phyloP scores from a whole-genome alignment of 1,140 invertebrate species.

The Lordiphosa stackelbergi region DNA sequence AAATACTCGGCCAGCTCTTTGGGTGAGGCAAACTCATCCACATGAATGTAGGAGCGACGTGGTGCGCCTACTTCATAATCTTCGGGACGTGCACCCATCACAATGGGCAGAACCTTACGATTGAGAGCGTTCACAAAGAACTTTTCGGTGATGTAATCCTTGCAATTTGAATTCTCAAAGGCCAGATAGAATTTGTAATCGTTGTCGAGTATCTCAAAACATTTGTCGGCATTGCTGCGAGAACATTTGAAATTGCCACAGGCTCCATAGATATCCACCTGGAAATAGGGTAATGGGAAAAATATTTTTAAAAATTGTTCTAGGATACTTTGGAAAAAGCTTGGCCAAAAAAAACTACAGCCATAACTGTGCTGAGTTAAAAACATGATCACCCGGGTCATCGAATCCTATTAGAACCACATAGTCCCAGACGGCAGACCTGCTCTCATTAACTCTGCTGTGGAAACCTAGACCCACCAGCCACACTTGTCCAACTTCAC shows the following conservation, averaged over 20 bases:
- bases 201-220: slow-evolving; percentile 93
- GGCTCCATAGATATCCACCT: slow-evolving; percentile 94
- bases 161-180: slow-evolving; percentile 98
- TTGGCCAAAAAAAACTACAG: no score
- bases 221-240: slow-evolving; percentile 86
- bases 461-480: no score
- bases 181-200: slow-evolving; percentile 99
- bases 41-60: slow-evolving; percentile 92
- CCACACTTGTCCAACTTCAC: no score
- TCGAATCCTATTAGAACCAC: no score
- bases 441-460: no score
- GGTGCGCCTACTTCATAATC: slow-evolving; percentile 94
- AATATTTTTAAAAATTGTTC: no score
- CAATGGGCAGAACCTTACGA: slow-evolving; percentile 92
- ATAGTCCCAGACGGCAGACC: no score
- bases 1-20: slow-evolving; percentile 91
- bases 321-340: no score
- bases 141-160: slow-evolving; percentile 98
- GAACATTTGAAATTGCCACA: slow-evolving; percentile 92
- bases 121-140: slow-evolving; percentile 96
- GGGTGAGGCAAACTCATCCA: slow-evolving; percentile 94
- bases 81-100: slow-evolving; percentile 94
- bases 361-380: no score
- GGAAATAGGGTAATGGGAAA: slow-evolving; percentile 2
- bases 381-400: no score